Base-by-base conservation (phyloP, 2,888 invertebrate genomes). In the Brenthis hecate region DNA sequence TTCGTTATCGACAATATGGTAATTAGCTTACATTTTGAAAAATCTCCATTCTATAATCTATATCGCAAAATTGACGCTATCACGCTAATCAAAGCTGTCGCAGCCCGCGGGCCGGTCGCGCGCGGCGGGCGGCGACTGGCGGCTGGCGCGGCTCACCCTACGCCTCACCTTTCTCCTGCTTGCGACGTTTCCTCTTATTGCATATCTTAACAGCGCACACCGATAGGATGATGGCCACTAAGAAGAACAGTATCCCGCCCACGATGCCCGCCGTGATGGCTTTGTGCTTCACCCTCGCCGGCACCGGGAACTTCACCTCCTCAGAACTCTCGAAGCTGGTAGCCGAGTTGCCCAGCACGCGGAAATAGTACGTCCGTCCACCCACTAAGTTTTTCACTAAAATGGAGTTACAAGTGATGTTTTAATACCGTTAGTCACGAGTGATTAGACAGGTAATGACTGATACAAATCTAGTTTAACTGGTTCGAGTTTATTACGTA, bases 161-260 rank as follows among this genome's bases (percentile, higher is more conserved):
- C 5, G 5, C 0, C 94, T 94, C 94, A 98, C 99, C 98, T 97
- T 98, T 98, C 94, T 98, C 98, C 93, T 98, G 98, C 96, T 98
- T 98, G 94, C 98, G 96, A 83, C 98, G 95, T 93, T 98, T 98
- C 86, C 98, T 95, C 93, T 98, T 98, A 94, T 98, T 99, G 95
- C 98, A 98, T 91, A 98, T 98, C 94, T 99, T 98, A 85, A 99
- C 98, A 81, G 98, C 98, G 94, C 99, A 98, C 85, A 99, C 97
- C 81, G 98, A 98, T 83, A 99, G 95, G 85, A 99, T 98, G 92
- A 99, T 98, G 89, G 98, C 98, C 84, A 99, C 98, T 85, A 99
- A 97, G 94, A 99, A 98, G 95, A 99, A 99, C 86, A 99, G 95
- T 83, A 99, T 96, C 77, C 99, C 99, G 80, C 99, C 99, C 78